These are phyloP conservation scores for Colius striatus DNA, from an alignment of 2,113 vertebrate species.

Conservation along the genomic window DNA sequence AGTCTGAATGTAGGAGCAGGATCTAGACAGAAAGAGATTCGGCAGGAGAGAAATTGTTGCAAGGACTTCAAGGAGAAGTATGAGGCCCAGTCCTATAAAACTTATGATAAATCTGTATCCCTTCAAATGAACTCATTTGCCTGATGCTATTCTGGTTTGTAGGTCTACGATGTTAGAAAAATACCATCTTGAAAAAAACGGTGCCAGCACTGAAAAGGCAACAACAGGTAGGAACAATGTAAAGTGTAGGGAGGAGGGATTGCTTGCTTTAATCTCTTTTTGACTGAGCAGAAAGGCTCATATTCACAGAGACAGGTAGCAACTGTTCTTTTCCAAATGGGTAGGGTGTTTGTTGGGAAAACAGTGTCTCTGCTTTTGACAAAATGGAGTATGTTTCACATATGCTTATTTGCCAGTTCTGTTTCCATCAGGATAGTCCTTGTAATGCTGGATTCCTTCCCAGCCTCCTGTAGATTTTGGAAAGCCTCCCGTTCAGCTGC, in stretches of 20 bases:
- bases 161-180: background rate
- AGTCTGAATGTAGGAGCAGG: slow-evolving; percentile 20
- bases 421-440: slow-evolving; percentile 37
- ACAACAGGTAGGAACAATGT: background rate
- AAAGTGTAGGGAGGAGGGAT: background rate
- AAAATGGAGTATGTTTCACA: slow-evolving; percentile 10
- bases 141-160: background rate
- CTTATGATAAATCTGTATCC: background rate
- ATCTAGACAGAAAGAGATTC: slow-evolving; percentile 48
- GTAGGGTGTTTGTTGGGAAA: slow-evolving; percentile 52
- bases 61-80: background rate
- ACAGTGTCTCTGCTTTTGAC: slow-evolving; percentile 42
- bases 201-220: background rate
- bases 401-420: slow-evolving; percentile 44
- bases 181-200: background rate
- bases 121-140: background rate
- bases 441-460: slow-evolving; percentile 59
- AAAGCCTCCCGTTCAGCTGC: slow-evolving; percentile 58
- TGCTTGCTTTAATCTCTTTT: background rate
- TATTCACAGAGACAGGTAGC: background rate
- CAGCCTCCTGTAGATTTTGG: slow-evolving; percentile 64
- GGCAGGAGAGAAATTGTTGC: background rate
- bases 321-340: background rate
- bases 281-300: background rate
- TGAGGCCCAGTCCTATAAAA: background rate